Percentiles rank a stretch among this genome's conserved stretches.
phyloP scores from a whole-genome alignment of 2,113 vertebrate species.

The Centrocercus urophasianus region DNA sequence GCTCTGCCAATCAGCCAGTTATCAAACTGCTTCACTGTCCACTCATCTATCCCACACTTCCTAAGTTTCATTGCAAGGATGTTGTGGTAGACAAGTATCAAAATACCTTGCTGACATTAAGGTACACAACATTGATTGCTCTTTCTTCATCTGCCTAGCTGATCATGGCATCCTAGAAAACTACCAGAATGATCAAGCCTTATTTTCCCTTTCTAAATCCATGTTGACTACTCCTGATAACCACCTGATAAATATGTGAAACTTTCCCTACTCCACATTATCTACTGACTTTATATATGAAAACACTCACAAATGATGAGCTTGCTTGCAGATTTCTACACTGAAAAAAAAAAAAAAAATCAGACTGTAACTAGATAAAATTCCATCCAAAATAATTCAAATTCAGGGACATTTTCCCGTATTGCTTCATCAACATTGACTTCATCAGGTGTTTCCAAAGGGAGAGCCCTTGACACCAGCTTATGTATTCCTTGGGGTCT shows the following conservation, averaged over 20 bases:
- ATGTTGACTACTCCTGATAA: too few relatives aligned
- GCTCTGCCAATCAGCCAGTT: too few relatives aligned
- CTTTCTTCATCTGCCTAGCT: too few relatives aligned
- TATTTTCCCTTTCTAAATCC: too few relatives aligned
- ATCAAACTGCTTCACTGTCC: too few relatives aligned
- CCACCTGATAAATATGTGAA: not conserved
- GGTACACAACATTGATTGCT: too few relatives aligned
- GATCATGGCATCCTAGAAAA: too few relatives aligned
- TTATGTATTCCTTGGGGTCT: not conserved
- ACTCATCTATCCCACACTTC: too few relatives aligned
- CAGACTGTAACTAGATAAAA: not conserved
- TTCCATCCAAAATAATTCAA: fast-evolving
- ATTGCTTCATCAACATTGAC: not conserved
- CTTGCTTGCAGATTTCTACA: not conserved
- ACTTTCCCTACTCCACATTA: not conserved
- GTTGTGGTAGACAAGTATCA: too few relatives aligned
- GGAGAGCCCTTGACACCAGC: not conserved
- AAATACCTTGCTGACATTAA: too few relatives aligned
- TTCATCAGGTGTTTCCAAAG: not conserved
- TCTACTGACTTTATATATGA: not conserved
- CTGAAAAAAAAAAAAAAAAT: not conserved
- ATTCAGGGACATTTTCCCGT: not conserved
- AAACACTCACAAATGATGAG: not conserved
- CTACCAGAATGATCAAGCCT: too few relatives aligned
- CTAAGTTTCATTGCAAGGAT: too few relatives aligned